These are phyloP conservation scores for Ondatra zibethicus DNA, from an alignment of 2,113 vertebrate species.

Conservation along the genomic window DNA sequence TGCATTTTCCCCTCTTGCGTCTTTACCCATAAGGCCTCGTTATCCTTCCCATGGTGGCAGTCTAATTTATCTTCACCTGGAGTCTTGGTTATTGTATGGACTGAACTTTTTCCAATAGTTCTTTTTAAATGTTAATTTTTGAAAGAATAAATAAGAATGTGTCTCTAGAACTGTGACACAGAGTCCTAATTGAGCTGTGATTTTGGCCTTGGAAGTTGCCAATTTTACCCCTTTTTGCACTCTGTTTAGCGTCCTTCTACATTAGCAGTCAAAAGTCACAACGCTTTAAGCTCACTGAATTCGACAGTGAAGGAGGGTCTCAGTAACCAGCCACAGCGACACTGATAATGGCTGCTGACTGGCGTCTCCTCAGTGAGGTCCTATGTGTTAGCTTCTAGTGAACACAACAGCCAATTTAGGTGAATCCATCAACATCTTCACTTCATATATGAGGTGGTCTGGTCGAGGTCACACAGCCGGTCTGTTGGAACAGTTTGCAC, in stretches of 20 bases:
- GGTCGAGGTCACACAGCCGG: neutral
- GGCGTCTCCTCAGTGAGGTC: neutral
- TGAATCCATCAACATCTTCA: neutral
- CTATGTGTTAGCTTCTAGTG: neutral
- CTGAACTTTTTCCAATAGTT: neutral
- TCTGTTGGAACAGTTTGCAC: neutral
- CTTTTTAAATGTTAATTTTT: conserved; percentile 26
- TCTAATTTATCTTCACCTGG: neutral
- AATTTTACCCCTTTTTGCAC: neutral
- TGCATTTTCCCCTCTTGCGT: neutral
- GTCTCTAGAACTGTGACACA: neutral
- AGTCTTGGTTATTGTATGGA: neutral
- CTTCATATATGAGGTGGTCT: neutral
- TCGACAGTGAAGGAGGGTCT: neutral
- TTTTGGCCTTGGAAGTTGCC: neutral
- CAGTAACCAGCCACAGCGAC: neutral
- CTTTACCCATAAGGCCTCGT: neutral
- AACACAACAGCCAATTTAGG: neutral
- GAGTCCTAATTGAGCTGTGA: conserved; percentile 13
- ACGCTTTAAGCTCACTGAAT: neutral
- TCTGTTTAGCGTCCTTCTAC: neutral
- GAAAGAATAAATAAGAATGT: conserved; percentile 10
- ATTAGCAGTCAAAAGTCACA: conserved; percentile 6
- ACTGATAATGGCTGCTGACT: neutral
- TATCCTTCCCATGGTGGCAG: neutral